Percentiles rank a stretch among this genome's conserved stretches.
These are phyloP conservation scores for Callithrix jacchus DNA, from an alignment of 2,113 vertebrate genomes.

Conservation along the genomic window DNA sequence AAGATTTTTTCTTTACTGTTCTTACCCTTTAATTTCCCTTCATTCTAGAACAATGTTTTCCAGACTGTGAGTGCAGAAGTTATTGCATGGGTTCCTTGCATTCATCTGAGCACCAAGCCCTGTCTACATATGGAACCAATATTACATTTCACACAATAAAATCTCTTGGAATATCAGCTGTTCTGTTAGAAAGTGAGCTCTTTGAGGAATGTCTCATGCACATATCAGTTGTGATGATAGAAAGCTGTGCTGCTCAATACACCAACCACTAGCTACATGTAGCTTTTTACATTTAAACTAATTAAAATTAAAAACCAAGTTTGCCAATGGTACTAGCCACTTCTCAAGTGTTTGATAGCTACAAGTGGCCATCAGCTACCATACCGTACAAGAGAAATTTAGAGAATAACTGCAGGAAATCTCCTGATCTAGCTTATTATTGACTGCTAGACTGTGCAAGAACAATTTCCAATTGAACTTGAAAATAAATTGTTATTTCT, in stretches of 20 bases:
- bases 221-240: background rate
- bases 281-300: background rate
- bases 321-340: background rate
- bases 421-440: background rate
- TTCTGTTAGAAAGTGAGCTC: background rate
- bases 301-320: background rate
- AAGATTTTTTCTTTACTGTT: background rate
- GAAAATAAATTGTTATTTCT: background rate
- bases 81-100: background rate
- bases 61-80: background rate
- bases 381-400: background rate
- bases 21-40: slow-evolving; percentile 10
- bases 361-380: background rate
- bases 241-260: background rate
- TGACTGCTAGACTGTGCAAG: background rate
- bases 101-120: background rate
- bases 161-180: background rate
- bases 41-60: slow-evolving; percentile 9
- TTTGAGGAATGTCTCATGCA: background rate
- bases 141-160: background rate
- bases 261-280: background rate
- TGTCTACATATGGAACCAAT: background rate
- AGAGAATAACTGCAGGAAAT: background rate
- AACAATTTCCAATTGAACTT: background rate
- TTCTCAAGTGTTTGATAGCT: background rate